These are phyloP conservation scores for Fukomys damarensis DNA, from an alignment of 2,113 vertebrate species.

Conservation along the genomic window DNA sequence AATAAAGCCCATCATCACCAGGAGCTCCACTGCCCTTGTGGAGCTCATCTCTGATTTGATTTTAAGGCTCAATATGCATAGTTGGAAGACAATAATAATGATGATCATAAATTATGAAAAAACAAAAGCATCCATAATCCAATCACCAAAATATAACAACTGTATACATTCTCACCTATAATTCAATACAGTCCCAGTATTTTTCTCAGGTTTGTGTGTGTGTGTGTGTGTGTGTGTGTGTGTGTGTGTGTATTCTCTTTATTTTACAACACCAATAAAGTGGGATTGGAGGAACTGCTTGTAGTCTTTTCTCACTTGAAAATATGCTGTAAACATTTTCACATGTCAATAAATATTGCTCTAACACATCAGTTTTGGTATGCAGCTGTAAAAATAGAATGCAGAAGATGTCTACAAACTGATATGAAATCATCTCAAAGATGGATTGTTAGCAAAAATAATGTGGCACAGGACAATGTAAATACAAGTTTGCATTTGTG, in stretches of 20 bases:
- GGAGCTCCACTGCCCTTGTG: too few relatives aligned
- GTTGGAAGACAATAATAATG: not conserved
- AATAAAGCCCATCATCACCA: not conserved
- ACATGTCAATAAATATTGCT: constrained; percentile 37
- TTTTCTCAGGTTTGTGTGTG: not conserved
- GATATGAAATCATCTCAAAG: not conserved
- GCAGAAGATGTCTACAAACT: not conserved
- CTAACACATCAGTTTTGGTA: constrained; percentile 8
- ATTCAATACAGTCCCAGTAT: not conserved
- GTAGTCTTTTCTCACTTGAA: constrained; percentile 23
- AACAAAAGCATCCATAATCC: not conserved
- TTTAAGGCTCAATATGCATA: not conserved
- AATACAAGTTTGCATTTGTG: not conserved
- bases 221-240: not conserved
- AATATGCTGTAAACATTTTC: constrained; percentile 42
- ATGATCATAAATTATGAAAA: not conserved
- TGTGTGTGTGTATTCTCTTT: not conserved
- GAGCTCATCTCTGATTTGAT: not conserved
- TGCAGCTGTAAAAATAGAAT: not conserved
- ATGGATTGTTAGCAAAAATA: not conserved
- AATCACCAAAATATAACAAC: not conserved
- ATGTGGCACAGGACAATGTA: not conserved
- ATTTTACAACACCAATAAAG: constrained; percentile 17
- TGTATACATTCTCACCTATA: not conserved
- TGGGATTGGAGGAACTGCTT: not conserved